Evolutionary conservation across 2,113 vertebrate genomes (phyloP).

Genomic region (Peromyscus polionotus): DNA sequence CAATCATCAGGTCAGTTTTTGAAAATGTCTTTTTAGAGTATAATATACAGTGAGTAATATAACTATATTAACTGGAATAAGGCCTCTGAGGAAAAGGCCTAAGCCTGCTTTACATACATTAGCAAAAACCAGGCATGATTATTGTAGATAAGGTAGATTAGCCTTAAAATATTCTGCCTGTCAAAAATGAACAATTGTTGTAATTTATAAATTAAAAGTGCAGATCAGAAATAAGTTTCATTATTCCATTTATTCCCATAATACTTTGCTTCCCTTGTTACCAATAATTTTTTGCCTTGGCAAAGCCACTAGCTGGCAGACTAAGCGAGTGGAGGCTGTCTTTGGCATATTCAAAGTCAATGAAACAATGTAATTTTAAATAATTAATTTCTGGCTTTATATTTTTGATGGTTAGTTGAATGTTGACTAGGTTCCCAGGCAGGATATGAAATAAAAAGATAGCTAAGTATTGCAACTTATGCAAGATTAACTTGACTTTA

Average conservation of each 20-base stretch:
- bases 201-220: not conserved
- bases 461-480: not conserved
- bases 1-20: not conserved
- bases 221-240: not conserved
- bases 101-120: not conserved
- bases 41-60: not conserved
- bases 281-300: not conserved
- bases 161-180: not conserved
- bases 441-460: not conserved
- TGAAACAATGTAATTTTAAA: not conserved
- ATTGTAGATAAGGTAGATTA: not conserved
- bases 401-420: not conserved
- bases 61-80: not conserved
- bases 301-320: not conserved
- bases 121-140: not conserved
- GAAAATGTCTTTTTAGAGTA: not conserved
- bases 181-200: not conserved
- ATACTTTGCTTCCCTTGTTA: not conserved
- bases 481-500: constrained; percentile 21
- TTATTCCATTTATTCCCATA: not conserved
- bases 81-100: not conserved
- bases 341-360: not conserved
- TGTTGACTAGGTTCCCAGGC: not conserved
- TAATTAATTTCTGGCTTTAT: not conserved
- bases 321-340: not conserved